phyloP scores from a whole-genome alignment of 2,113 vertebrate species.

The Hyperopisus bebe region DNA sequence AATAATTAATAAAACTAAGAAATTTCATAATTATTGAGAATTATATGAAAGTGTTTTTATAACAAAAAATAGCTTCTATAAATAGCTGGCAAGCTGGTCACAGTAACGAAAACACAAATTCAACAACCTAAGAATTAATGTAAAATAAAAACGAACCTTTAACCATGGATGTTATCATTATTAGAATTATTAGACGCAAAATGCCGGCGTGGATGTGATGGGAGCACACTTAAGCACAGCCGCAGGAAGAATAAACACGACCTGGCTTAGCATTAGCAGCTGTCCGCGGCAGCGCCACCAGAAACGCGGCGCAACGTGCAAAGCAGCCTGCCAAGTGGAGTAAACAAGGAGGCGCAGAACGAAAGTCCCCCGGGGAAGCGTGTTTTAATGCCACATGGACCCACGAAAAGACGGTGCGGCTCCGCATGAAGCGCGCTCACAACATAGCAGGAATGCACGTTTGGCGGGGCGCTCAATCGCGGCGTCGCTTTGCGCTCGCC shows the following conservation, averaged over 20 bases:
- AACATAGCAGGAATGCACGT: neutral
- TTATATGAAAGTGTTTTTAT: neutral
- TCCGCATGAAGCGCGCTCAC: neutral
- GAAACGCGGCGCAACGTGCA: slow-evolving; percentile 38
- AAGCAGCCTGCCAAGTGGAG: slow-evolving; percentile 24
- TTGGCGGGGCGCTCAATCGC: neutral
- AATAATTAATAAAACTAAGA: neutral
- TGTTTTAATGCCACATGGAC: neutral
- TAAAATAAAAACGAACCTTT: neutral
- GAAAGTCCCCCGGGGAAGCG: slow-evolving; percentile 2
- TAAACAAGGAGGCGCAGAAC: slow-evolving; percentile 22
- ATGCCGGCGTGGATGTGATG: neutral
- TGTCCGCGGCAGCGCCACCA: slow-evolving; percentile 34
- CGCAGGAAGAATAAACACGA: neutral
- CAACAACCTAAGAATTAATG: neutral
- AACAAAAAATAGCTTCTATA: neutral
- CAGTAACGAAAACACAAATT: neutral
- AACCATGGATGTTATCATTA: neutral
- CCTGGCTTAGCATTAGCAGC: slow-evolving; percentile 30
- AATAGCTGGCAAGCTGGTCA: neutral
- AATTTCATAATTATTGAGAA: neutral
- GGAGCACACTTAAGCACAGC: neutral
- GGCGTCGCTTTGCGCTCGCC: neutral
- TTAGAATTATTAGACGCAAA: neutral
- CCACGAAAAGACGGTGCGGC: neutral